Evolutionary conservation across 2,113 vertebrate genomes (phyloP).

Genomic region (Eira barbara): DNA sequence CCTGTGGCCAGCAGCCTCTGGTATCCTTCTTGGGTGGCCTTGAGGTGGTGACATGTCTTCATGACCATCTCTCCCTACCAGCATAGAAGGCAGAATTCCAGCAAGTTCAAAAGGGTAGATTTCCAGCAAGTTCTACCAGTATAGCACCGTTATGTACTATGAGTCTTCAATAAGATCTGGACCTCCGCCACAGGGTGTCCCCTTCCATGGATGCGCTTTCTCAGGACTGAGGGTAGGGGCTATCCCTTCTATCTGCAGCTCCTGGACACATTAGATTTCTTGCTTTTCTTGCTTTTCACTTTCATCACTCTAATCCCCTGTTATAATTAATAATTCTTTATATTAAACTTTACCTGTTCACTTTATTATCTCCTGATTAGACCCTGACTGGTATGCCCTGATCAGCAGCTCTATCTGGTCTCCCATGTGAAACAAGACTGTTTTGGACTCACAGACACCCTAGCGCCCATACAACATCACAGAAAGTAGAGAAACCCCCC

Average conservation of each 20-base stretch:
- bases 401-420: background rate
- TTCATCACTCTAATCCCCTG: background rate
- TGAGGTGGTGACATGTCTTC: background rate
- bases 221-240: background rate
- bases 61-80: background rate
- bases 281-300: too few relatives aligned
- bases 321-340: background rate
- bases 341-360: background rate
- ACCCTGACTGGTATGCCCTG: background rate
- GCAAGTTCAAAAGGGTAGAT: background rate
- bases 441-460: background rate
- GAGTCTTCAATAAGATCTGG: background rate
- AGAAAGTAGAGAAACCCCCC: background rate
- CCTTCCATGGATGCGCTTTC: background rate
- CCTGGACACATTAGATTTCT: background rate
- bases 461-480: background rate
- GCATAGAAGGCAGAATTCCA: background rate
- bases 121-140: background rate
- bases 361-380: background rate
- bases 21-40: too few relatives aligned
- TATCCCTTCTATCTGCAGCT: background rate
- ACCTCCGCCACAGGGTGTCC: background rate
- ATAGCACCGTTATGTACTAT: background rate
- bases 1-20: too few relatives aligned
- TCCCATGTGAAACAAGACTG: background rate